Percentiles rank a stretch among this genome's conserved stretches.
phyloP scores from a whole-genome alignment of 2,888 invertebrate species.

The Dastarcus helophoroides region DNA sequence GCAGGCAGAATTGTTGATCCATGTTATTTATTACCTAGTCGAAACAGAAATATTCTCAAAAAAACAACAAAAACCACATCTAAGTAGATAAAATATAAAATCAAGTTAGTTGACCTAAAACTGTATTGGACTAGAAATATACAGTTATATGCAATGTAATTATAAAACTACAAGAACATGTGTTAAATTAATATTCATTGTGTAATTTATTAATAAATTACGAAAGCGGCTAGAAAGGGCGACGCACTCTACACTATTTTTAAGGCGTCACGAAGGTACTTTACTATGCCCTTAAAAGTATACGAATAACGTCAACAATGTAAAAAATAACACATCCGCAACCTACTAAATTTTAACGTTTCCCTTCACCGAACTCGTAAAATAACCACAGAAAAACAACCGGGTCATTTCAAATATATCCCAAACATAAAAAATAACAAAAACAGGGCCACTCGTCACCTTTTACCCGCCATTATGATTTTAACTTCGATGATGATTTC shows the following conservation, averaged over 20 bases:
- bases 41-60: conserved; percentile 2
- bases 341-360: not conserved
- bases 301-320: conserved; percentile 11
- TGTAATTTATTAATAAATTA: too few species aligned
- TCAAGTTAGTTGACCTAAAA: conserved; percentile 38
- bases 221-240: too few species aligned
- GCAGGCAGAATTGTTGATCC: conserved; percentile 81
- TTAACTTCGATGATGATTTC: conserved; percentile 4
- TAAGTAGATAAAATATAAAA: not conserved
- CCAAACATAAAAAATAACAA: conserved; percentile 9
- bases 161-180: conserved; percentile 3
- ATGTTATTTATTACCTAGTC: conserved; percentile 16
- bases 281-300: conserved; percentile 32
- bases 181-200: not conserved
- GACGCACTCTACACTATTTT: too few species aligned
- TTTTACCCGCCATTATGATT: conserved; percentile 14
- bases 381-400: conserved; percentile 3
- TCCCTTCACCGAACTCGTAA: not conserved
- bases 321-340: conserved; percentile 1
- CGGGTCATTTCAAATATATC: conserved; percentile 2
- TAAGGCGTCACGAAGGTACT: too few species aligned
- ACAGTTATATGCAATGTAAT: too few species aligned
- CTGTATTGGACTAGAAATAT: conserved; percentile 37
- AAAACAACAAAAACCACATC: conserved; percentile 4
- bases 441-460: conserved; percentile 26